Evolutionary conservation across 2,888 invertebrate genomes (phyloP).

Genomic region (Ornithoptera priamus): DNA sequence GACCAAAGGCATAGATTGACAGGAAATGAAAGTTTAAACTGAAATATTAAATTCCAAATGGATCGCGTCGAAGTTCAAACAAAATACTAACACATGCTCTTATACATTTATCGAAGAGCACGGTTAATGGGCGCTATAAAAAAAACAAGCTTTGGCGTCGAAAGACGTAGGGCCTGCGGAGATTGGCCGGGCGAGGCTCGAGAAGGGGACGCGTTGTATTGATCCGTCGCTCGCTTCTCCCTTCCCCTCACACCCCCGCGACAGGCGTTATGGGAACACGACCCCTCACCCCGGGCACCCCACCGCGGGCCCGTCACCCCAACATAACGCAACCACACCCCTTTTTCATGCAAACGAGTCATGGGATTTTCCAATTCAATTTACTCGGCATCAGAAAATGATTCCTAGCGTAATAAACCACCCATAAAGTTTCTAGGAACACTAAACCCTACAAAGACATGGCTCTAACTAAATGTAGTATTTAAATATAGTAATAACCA

Average conservation of each 20-base stretch:
- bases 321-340: constrained; percentile 73
- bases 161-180: constrained; percentile 77
- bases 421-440: constrained; percentile 16
- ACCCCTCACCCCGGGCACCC: constrained; percentile 51
- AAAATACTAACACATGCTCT: constrained; percentile 61
- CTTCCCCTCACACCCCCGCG: constrained; percentile 48
- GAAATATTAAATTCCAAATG: constrained; percentile 22
- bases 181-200: constrained; percentile 59
- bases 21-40: constrained; percentile 41
- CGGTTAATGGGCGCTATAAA: constrained; percentile 75
- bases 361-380: constrained; percentile 78
- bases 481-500: constrained; percentile 13
- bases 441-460: constrained; percentile 2
- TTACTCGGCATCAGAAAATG: constrained; percentile 57
- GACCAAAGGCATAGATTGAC: constrained; percentile 3
- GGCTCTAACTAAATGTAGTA: constrained; percentile 1
- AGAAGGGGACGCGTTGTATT: constrained; percentile 53
- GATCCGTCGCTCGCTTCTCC: constrained; percentile 43
- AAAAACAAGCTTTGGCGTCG: constrained; percentile 77
- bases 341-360: constrained; percentile 71
- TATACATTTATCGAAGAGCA: constrained; percentile 74
- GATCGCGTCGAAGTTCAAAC: constrained; percentile 30
- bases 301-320: constrained; percentile 55
- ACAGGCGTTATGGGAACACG: constrained; percentile 69
- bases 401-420: constrained; percentile 18